These are phyloP conservation scores for Zaprionus taronus DNA, from an alignment of 1,140 invertebrate species.

Conservation along the genomic window DNA sequence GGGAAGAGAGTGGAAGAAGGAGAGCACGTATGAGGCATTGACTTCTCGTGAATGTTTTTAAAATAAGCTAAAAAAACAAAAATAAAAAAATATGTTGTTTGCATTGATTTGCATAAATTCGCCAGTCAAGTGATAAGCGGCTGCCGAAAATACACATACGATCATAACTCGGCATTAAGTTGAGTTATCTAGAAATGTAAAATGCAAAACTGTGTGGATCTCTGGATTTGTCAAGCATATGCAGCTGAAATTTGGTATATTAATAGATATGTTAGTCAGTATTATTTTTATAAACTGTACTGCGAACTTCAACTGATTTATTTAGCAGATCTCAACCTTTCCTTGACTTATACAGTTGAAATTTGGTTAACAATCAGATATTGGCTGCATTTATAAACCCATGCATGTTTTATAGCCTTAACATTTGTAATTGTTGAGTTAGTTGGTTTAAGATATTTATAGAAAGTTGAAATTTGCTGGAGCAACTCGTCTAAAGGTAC, in stretches of 20 bases:
- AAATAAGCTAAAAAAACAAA: slow-evolving; percentile 17
- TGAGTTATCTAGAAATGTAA: not conserved
- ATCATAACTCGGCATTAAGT: slow-evolving; percentile 1
- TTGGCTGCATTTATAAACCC: not conserved
- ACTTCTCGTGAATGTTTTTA: slow-evolving; percentile 33
- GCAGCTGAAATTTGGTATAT: not conserved
- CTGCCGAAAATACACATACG: not conserved
- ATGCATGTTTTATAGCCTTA: too few species aligned
- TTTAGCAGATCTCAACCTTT: not conserved
- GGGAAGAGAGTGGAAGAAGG: not conserved
- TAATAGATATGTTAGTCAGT: not conserved
- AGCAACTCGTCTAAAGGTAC: not conserved
- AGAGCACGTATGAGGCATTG: slow-evolving; percentile 26
- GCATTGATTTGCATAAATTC: slow-evolving; percentile 45
- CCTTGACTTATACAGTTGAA: not conserved
- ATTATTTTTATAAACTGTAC: not conserved
- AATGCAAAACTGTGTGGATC: not conserved
- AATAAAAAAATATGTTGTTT: not conserved
- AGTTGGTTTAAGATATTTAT: not conserved
- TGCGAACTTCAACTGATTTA: too few species aligned
- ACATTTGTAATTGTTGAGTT: not conserved
- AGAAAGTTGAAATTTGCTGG: not conserved
- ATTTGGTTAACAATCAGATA: not conserved
- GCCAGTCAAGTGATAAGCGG: slow-evolving; percentile 20
- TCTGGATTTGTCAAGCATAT: not conserved